Evolutionary conservation across 1,140 invertebrate genomes (phyloP), one percentile per base, ranked within the genome.

Genomic region (Drosophila pachea): DNA sequence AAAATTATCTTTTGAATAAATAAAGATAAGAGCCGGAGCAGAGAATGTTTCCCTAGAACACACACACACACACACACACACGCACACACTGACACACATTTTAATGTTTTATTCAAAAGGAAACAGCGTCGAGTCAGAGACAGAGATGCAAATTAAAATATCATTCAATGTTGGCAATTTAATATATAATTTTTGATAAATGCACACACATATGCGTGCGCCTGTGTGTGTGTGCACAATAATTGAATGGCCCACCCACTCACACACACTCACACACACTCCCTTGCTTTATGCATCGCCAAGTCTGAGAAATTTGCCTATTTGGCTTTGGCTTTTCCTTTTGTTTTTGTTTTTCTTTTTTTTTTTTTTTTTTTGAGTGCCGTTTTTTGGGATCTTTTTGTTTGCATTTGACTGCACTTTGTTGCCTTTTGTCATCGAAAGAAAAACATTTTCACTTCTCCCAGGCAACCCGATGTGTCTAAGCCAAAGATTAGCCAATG

Each of bases 1-100:
- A 86, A 86, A 86, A 86, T 86, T 86, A 86, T 86, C 81, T 86
- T 86, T 86, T 86, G 81, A 86, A 86, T 86, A 86, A 86, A 86
- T 86, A 86, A 86, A 86, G 81, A 86, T 86, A 86, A 86, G 81
- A 86, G 81, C 61, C 62, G 73, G 55, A 66, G 68, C 68, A 61
- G 47, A 62, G 56, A 73, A 73, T 73, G 70, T 73, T 73, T 68
- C 63, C 68, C 54, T 49, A 66, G 42, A 31, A 47, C 58, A 67
- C 60, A 79, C 60, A 68, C 52, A 62, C 42, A 74, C 74, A 86
- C 42, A 29, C 43, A 60, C 11, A 54, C 45, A 56, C 32, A 74
- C 74, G 77, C 31, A 35, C 42, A 64, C 11, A 49, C 45, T 52
- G 50, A 60, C 52, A 62, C 36, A 74, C 74, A 86, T 86, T 86